Conservation (phyloP, 2,797 vertebrate genomes). For the Vultur gryphus region DNA sequence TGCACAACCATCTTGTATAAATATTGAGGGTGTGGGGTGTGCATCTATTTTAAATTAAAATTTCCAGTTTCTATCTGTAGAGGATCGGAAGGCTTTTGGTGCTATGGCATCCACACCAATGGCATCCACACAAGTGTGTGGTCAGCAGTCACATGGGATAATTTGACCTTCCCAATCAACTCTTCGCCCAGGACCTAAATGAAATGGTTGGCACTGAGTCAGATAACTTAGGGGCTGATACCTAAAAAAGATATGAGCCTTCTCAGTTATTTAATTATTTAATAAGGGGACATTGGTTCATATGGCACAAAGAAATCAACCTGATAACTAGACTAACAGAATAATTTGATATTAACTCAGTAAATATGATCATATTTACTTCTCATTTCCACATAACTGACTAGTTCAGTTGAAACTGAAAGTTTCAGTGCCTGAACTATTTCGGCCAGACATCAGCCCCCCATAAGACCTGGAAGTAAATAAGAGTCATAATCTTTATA, state of each 20-base stretch:
- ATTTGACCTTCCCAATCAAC: neutral
- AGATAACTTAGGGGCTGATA: neutral
- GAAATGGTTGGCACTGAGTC: neutral
- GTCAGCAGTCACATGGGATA: neutral
- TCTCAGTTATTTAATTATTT: neutral
- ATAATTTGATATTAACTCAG: neutral
- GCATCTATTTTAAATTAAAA: neutral
- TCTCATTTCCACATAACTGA: neutral
- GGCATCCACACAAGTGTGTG: neutral
- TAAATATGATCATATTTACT: neutral
- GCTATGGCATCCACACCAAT: neutral
- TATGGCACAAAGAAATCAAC: neutral
- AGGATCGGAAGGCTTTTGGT: neutral
- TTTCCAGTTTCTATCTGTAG: neutral
- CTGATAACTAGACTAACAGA: neutral
- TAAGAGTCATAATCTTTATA: neutral
- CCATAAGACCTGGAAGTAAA: neutral
- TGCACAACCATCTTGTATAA: neutral
- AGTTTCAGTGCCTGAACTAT: neutral
- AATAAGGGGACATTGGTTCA: neutral
- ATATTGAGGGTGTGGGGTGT: accelerated
- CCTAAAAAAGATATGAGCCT: neutral
- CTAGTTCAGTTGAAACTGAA: neutral
- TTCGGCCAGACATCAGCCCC: neutral
- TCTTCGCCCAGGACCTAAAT: neutral